Evolutionary conservation across 92 coral and sea anemone genomes (phyloP).

Genomic region (Metridium senile): DNA sequence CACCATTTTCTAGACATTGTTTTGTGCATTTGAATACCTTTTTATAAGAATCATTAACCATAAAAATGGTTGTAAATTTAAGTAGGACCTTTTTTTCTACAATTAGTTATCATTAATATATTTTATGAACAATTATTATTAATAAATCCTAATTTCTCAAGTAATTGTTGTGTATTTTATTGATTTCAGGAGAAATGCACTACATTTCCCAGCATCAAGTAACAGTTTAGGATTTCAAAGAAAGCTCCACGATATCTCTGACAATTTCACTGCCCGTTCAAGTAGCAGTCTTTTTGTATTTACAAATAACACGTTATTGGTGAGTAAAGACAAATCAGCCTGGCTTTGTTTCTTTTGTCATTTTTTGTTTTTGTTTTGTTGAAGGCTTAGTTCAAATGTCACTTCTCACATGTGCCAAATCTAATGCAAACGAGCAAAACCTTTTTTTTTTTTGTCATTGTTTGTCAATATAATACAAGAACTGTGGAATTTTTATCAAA

Average conservation of each 20-base stretch:
- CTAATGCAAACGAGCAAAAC: no score
- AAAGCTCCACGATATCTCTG: constrained; percentile 71
- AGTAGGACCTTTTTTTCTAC: no score
- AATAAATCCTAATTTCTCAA: not conserved
- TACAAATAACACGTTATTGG: constrained; percentile 48
- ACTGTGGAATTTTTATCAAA: no score
- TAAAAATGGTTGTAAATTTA: no score
- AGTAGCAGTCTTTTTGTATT: constrained; percentile 71
- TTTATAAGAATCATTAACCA: no score
- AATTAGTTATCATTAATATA: no score
- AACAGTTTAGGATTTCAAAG: constrained; percentile 25
- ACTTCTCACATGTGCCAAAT: no score
- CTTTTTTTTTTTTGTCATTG: not conserved
- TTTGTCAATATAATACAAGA: no score
- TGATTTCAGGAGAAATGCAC: constrained; percentile 16
- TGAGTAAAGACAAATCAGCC: constrained; percentile 4
- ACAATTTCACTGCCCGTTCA: constrained; percentile 68
- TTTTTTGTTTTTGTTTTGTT: not conserved
- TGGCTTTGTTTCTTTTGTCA: not conserved
- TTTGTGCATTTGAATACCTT: no score
- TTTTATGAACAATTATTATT: no score
- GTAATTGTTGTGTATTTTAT: not conserved
- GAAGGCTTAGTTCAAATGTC: no score
- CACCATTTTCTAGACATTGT: no score
- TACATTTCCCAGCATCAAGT: constrained; percentile 7